Base-by-base conservation (phyloP, 1,140 invertebrate genomes). In the Leptestheria dahalacensis region DNA sequence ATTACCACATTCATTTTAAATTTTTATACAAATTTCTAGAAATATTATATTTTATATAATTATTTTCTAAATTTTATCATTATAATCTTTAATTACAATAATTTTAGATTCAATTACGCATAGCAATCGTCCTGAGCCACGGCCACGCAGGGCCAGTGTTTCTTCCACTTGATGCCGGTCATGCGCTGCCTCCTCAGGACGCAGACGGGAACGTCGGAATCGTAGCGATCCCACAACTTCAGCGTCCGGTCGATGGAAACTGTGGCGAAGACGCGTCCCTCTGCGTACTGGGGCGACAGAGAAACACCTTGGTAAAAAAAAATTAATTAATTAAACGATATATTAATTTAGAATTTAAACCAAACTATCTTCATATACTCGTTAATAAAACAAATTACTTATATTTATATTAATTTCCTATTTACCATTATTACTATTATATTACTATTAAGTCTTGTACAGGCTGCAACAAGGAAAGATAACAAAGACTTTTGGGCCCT, bases 151-250 rank as follows among this genome's bases (percentile, higher is more conserved):
- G 68, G 66, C 74, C 74, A 77, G 55, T 75, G 67, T 12, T 64
- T 69, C 60, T 74, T 61, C 74, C 73, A 76, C 20, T 62, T 61
- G 2, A 71, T 70, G 65, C 73, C 66, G 2, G 66, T 62, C 41
- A 71, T 66, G n/a, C 72, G 60, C 15, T 72, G 70, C 52, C 68
- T 69, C 55, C 71, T 72, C 0, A 64, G 25, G 18, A 24, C 52
- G 46, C 53, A 65, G 25, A 72, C 61, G 2, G 73, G 69, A 56
- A 18, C 55, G 41, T 58, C 69, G 25, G 68, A 66, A 59, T 75
- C 66, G 60, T 74, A 69, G 11, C 76, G 63, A 60, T 77, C 71
- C 77, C 77, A 78, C 63, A 75, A 65, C 67, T 77, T 76, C n/a
- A 71, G 67, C 41, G 62, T 66, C 62, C 72, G 72, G 62, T 79